Base-by-base conservation (phyloP, 2,797 vertebrate genomes). In the Lutjanus campechanus region DNA sequence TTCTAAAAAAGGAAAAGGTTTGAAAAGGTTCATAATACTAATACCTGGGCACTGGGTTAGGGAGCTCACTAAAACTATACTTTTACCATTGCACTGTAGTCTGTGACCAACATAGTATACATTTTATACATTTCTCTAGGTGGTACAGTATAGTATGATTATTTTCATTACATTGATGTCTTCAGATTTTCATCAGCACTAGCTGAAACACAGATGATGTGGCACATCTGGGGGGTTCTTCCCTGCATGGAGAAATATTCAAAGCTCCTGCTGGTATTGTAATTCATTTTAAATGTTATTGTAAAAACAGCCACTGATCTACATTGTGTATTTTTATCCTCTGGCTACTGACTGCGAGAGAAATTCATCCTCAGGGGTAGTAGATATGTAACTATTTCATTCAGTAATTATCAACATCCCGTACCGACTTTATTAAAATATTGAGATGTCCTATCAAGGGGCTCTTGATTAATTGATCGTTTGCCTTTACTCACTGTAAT, bases 401-500 rank as follows among this genome's bases (percentile, higher is more conserved):
- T 54, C 25, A 8, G 13, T 64, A 71, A 81, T 74, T 68, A 65
- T n/a, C 46, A 59, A 19, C 15, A 68, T 76, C 41, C 22, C 6
- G 7, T 72, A 70, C 20, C 11, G 55, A 36, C 64, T 74, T n/a
- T 55, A 77, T 82, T 77, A 54, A 78, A 81, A 76, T 59, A 69
- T 19, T 61, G 56, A 54, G 47, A 81, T 61, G 73, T 77, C 25
- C 43, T 36, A 41, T 82, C 29, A 15, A 9, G 16, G 61, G 73
- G 50, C 20, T 78, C 59, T 54, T 82, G 69, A 86, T 89, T 83
- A 82, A 89, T 79, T 82, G 81, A 80, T 74, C 54, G 71, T 90
- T 86, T 81, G 47, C 60, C 50, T 79, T 73, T 49, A 73, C 65
- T 51, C 62, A 69, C 44, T 75, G 50, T 86, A 46, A 78, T 81